Evolutionary conservation across 2,888 invertebrate species (phyloP).

Genomic region (Elmis aenea): DNA sequence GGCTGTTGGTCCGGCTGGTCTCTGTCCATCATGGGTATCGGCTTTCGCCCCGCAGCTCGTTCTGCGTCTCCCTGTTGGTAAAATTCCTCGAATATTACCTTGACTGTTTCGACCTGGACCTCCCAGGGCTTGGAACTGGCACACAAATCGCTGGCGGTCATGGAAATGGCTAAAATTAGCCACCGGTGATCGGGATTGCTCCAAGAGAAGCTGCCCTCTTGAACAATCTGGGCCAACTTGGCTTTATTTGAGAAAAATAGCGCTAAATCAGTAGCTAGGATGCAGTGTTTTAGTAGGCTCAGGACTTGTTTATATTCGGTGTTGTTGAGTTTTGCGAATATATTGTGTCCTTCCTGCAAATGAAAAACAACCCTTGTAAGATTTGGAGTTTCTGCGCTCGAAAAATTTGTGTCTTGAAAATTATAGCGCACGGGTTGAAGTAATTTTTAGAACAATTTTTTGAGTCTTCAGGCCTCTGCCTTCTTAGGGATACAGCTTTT

Average conservation of each 20-base stretch:
- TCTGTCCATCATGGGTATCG: slow-evolving; percentile 68
- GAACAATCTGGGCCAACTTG: slow-evolving; percentile 53
- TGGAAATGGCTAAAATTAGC: slow-evolving; percentile 68
- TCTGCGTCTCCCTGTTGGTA: slow-evolving; percentile 62
- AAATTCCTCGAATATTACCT: slow-evolving; percentile 76
- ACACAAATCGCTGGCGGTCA: slow-evolving; percentile 81
- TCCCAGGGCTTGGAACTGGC: slow-evolving; percentile 83
- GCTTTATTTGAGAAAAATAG: slow-evolving; percentile 73
- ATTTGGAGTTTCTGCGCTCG: background rate
- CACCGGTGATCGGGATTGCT: slow-evolving; percentile 59
- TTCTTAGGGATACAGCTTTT: too few species aligned
- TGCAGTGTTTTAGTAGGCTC: slow-evolving; percentile 72
- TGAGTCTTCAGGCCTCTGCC: too few species aligned
- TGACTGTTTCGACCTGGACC: slow-evolving; percentile 72
- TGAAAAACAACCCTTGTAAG: slow-evolving; percentile 7
- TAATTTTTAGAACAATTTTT: too few species aligned
- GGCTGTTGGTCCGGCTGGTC: slow-evolving; percentile 69
- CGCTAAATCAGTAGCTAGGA: slow-evolving; percentile 79
- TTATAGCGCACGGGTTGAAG: too few species aligned
- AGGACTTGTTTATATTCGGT: slow-evolving; percentile 74
- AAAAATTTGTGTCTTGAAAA: background rate
- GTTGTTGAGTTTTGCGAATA: slow-evolving; percentile 67
- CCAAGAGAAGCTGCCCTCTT: slow-evolving; percentile 61
- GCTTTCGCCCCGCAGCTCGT: slow-evolving; percentile 54
- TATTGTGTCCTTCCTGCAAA: slow-evolving; percentile 77